A percentile compares a stretch with the other conserved stretches of the same genome.
phyloP scores from a whole-genome alignment of 2,113 vertebrate genomes.

The Sphaerodactylus townsendi region DNA sequence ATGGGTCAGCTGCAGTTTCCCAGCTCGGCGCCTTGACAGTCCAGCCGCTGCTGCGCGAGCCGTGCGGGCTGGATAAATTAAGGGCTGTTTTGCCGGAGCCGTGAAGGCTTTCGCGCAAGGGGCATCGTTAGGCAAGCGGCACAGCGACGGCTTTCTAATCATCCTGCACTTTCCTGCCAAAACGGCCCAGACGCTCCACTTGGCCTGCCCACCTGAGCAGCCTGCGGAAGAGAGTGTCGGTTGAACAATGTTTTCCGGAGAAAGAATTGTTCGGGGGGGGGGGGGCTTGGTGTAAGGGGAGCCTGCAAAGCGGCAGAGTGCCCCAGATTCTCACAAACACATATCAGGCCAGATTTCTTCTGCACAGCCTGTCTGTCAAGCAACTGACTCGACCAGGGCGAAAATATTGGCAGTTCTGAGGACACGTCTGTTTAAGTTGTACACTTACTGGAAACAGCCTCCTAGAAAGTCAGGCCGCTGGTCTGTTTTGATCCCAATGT shows the following conservation, averaged over 20 bases:
- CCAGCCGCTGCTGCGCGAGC: background rate
- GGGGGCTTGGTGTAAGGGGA: background rate
- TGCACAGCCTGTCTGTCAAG: background rate
- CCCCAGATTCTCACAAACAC: background rate
- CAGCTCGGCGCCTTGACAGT: background rate
- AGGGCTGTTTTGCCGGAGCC: background rate
- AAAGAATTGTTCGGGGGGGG: background rate
- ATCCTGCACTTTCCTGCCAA: background rate
- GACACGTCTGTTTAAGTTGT: too few species aligned
- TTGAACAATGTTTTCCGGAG: background rate
- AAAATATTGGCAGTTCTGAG: background rate
- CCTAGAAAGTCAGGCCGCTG: too few species aligned
- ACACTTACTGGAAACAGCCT: too few species aligned
- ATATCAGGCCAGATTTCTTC: too few species aligned
- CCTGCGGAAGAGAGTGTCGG: background rate
- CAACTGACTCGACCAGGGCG: background rate
- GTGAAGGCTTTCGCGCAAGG: background rate
- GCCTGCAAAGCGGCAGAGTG: background rate
- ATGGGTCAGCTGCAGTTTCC: background rate
- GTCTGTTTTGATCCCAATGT: too few species aligned
- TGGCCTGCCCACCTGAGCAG: background rate
- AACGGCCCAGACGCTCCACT: background rate
- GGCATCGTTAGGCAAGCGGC: background rate
- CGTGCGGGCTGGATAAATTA: background rate
- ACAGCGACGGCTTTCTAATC: slow-evolving; percentile 2